Evolutionary conservation across 92 coral and sea anemone genomes (phyloP), one percentile per base, ranked within the genome.

Genomic region (Phymanthus crucifer): DNA sequence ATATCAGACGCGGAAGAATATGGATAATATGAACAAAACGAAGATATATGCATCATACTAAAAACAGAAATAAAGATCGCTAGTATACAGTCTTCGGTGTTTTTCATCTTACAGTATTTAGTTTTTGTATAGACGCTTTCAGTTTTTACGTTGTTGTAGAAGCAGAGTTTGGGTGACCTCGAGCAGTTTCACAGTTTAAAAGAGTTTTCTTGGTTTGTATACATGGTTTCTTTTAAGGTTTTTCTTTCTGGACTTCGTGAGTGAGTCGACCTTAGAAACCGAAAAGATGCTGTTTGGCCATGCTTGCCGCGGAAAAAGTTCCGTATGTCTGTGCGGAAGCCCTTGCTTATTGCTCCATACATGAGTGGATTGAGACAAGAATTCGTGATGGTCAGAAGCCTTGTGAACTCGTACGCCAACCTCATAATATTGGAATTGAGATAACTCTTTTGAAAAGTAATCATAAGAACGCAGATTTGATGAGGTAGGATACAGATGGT

Each of bases 381-480:
- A 67, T 91, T 91, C 14, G 91, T 91, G 18, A 91, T 91, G 43
- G 90, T 89, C 13, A 91, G 65, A 43, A 91, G 89, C 52, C 96
- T 80, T 26, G 93, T 84, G 70, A 91, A 91, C 73, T 91, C 96
- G 81, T 91, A 90, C 32, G 90, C 78, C 67, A 79, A 87, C 72
- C 96, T 72, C 77, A 90, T 86, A 57, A 79, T 75, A 7, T 80
- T 75, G 13, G 96, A 91, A 12, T 21, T 40, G 16, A 91, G 84
- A 48, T 86, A 80, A 3, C 76, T 73, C 33, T 78, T 85, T 50
- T 91, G 82, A 18, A 76, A 54, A 47, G 82, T 80, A 45, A 91
- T 85, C 85, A 83, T 86, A 18, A 91, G 85, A 65, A 91, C 81
- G 65, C 91, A 75, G n/a, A 89, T 77, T 78, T 83, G 88, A 74